A percentile compares a stretch with the other conserved stretches of the same genome.
Evolutionary conservation across 2,797 vertebrate genomes (phyloP).

Genomic region (Phrynocephalus guinanensis): DNA sequence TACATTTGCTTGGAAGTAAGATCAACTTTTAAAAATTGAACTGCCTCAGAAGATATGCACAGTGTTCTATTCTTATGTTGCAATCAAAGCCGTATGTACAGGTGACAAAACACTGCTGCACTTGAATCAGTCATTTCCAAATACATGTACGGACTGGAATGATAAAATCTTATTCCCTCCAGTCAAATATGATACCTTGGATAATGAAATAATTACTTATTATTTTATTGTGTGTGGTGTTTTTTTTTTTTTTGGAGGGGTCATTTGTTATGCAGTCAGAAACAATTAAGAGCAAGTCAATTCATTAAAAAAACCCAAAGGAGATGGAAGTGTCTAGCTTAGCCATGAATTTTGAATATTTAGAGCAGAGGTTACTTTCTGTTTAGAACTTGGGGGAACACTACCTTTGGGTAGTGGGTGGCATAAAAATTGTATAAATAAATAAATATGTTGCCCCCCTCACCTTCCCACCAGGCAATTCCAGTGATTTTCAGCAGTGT

Average conservation of each 20-base stretch:
- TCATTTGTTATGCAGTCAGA: neutral
- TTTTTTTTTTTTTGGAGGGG: too few relatives aligned
- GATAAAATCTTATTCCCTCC: neutral
- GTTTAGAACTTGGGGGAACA: neutral
- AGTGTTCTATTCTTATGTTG: neutral
- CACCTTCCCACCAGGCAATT: neutral
- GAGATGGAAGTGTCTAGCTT: neutral
- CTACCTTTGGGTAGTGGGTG: too few relatives aligned
- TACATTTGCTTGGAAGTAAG: neutral
- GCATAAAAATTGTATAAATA: too few relatives aligned
- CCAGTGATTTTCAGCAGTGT: neutral
- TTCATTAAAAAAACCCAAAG: neutral
- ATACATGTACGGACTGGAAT: neutral
- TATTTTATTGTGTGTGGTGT: too few relatives aligned
- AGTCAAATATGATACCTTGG: neutral
- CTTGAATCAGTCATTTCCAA: neutral
- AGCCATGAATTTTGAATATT: neutral
- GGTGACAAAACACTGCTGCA: neutral
- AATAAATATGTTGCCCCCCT: neutral
- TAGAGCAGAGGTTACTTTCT: neutral
- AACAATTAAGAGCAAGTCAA: neutral
- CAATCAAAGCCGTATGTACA: neutral
- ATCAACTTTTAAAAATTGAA: neutral
- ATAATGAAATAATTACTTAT: neutral
- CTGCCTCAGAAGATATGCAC: neutral